These are phyloP conservation scores for Sicus ferrugineus DNA, from an alignment of 2,888 invertebrate species.

Conservation along the genomic window DNA sequence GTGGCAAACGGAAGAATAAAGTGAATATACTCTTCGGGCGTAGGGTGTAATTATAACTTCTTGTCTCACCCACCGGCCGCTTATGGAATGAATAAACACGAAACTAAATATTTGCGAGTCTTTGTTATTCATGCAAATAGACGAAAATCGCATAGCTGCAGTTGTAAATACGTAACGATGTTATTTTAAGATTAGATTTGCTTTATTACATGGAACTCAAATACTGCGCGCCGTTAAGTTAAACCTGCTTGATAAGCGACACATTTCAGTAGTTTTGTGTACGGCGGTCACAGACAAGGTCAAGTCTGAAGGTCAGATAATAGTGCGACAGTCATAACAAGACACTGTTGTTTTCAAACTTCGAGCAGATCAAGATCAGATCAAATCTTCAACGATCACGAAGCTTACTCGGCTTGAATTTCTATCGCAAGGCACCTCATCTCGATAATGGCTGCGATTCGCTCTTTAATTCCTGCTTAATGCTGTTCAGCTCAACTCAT, in stretches of 20 bases:
- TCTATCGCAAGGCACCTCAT: too few relatives aligned
- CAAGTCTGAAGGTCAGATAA: constrained; percentile 17
- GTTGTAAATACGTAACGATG: neutral
- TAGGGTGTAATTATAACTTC: too few relatives aligned
- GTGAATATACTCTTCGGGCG: too few relatives aligned
- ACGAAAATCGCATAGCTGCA: constrained; percentile 17
- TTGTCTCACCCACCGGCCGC: too few relatives aligned
- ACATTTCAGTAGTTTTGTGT: neutral
- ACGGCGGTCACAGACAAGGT: constrained; percentile 14
- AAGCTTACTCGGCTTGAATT: too few relatives aligned
- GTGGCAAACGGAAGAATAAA: too few relatives aligned
- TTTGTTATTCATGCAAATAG: constrained; percentile 15
- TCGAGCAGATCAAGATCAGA: neutral
- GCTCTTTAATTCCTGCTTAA: too few relatives aligned
- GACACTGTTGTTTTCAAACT: neutral
- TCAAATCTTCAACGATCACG: too few relatives aligned
- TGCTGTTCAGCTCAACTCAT: too few relatives aligned
- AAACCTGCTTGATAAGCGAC: constrained; percentile 15
- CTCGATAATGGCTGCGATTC: too few relatives aligned
- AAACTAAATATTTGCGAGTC: constrained; percentile 6
- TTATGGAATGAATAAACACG: neutral
- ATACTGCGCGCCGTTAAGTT: constrained; percentile 8
- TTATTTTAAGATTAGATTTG: constrained; percentile 25
- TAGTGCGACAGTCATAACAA: neutral
- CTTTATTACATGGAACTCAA: constrained; percentile 12